Base-by-base conservation (phyloP, 2,888 invertebrate genomes). In the Nomada lathburiana region DNA sequence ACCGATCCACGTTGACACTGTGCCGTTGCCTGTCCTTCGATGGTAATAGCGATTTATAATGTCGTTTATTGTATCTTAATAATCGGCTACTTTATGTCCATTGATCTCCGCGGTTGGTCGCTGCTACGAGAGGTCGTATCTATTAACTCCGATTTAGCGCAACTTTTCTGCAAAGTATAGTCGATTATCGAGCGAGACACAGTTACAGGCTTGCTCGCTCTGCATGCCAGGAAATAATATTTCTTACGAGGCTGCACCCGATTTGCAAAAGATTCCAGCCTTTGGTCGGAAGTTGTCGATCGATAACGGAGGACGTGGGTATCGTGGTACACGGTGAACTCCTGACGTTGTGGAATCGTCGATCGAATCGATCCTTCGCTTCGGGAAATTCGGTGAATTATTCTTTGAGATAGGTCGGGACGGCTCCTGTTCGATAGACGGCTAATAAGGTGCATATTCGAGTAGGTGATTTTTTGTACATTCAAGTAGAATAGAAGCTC, bases 31-130 rank as follows among this genome's bases (percentile, higher is more conserved):
- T n/a, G 55, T 64, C 59, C 64, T 67, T 55, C 10, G 2, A 16
- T 2, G 20, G 5, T n/a, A 75, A 83, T 68, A 68, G 71, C 83
- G 62, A 83, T 83, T 78, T 42, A n/a, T 67, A 67, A 57, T 9
- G 4, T 36, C 29, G 26, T 29, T 60, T 52, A 50, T 71, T 53
- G 16, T 57, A 42, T 57, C 42, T 69, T 44, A 26, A 55, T 44
- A 53, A 60, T 72, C 42, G 60, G 13, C 29, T 53, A 52, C 29
- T 29, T n/a, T 42, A 7, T 47, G 47, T 59, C 42, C 68, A 57
- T 55, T 13, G 26, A 69, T 57, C 55, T 1, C 68, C 11, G 23
- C 55, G 42, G 42, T 55, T 13, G 23, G 23, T 42, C 42, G 5
- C 16, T 0, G 23, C 5, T 11, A 23, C 23, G 18, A 55, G 23